Percentiles rank a stretch among this genome's conserved stretches.
Conservation (phyloP, 2,113 vertebrate species). For the Thomomys bottae region DNA sequence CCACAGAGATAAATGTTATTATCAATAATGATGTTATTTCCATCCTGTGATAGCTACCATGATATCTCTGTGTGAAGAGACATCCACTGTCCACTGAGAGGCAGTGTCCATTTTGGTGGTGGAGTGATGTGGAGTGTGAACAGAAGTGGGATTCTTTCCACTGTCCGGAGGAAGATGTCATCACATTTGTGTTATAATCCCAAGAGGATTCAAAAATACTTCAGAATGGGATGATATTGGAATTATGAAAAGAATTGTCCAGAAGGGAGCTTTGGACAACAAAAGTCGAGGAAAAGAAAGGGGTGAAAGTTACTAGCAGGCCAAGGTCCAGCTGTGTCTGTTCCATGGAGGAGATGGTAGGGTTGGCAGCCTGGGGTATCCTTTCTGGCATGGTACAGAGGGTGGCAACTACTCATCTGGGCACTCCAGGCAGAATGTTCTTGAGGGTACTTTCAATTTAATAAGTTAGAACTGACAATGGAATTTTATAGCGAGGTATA, state of each 20-base stretch:
- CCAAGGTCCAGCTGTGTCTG: too few relatives aligned
- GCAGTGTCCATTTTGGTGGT: too few relatives aligned
- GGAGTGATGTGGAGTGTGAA: neutral
- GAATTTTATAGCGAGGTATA: slow-evolving; percentile 35
- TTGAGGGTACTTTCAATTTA: neutral
- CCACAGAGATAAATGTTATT: neutral
- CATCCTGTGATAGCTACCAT: neutral
- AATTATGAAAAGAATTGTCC: neutral
- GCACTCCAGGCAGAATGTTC: neutral
- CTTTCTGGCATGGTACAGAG: neutral
- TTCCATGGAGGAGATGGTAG: too few relatives aligned
- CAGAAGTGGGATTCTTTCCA: neutral
- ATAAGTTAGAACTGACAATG: neutral
- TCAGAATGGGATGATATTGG: neutral
- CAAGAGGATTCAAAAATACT: neutral
- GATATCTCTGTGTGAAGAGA: too few relatives aligned
- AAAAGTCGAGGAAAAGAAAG: neutral
- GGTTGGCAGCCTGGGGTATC: too few relatives aligned
- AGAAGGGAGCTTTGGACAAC: neutral
- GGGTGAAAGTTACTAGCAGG: neutral
- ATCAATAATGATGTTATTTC: neutral
- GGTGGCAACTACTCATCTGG: neutral
- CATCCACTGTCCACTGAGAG: too few relatives aligned
- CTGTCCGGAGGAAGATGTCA: neutral
- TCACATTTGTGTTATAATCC: neutral